Conservation (phyloP, 2,797 vertebrate genomes). For the Zalophus californianus region DNA sequence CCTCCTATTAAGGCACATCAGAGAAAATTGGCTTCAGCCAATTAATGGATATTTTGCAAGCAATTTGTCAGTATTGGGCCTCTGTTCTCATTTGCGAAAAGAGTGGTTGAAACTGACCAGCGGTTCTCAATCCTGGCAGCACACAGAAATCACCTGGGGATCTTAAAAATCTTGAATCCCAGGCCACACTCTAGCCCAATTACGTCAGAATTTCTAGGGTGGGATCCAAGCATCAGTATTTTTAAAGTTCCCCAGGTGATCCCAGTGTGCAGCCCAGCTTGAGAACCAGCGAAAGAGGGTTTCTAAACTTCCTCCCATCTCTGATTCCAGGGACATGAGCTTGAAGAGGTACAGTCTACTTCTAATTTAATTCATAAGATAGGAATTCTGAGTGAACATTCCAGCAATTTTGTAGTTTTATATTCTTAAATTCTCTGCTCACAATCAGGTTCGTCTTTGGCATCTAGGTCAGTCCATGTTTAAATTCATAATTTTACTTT, state of each 20-base stretch:
- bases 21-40: slow-evolving; percentile 36
- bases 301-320: neutral
- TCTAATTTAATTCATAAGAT: neutral
- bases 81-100: neutral
- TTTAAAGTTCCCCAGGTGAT: neutral
- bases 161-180: neutral
- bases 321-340: neutral
- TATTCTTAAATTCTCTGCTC: neutral
- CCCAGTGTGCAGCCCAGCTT: neutral
- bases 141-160: neutral
- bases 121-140: neutral
- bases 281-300: neutral
- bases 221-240: no score
- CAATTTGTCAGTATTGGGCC: neutral
- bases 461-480: neutral
- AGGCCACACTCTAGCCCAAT: neutral
- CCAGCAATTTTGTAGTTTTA: neutral
- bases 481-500: neutral
- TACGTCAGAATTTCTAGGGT: neutral
- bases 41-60: slow-evolving; percentile 19
- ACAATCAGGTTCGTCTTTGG: neutral
- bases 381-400: neutral
- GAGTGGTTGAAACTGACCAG: neutral
- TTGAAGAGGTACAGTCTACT: neutral
- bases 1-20: slow-evolving; percentile 50